Percentiles rank a stretch among this genome's conserved stretches.
Conservation (phyloP, 2,888 invertebrate genomes). For the Campaea margaritaria region DNA sequence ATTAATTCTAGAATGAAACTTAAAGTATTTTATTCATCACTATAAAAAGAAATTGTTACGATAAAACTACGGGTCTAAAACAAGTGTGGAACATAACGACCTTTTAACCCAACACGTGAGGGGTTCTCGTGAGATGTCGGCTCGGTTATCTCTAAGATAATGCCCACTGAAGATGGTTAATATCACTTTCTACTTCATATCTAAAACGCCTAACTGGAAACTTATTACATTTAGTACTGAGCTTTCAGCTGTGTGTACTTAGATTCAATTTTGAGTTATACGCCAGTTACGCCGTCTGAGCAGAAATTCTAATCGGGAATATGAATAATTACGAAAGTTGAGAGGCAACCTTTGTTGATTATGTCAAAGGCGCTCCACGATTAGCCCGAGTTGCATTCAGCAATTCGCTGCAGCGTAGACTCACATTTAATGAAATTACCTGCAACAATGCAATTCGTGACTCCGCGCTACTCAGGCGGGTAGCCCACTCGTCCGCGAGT, state of each 20-base stretch:
- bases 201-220: constrained; percentile 20
- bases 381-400: constrained; percentile 33
- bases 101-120: constrained; percentile 62
- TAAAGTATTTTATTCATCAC: background rate
- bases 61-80: constrained; percentile 25
- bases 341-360: constrained; percentile 8
- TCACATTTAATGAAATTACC: constrained; percentile 69
- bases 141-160: constrained; percentile 40
- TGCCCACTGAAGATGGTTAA: constrained; percentile 36
- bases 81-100: constrained; percentile 42
- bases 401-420: constrained; percentile 35
- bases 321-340: constrained; percentile 7
- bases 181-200: constrained; percentile 40
- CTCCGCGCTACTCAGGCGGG: constrained; percentile 44
- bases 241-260: constrained; percentile 6
- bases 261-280: constrained; percentile 3
- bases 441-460: constrained; percentile 74
- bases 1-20: background rate
- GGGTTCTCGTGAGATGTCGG: constrained; percentile 44
- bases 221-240: constrained; percentile 11
- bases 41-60: background rate
- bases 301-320: constrained; percentile 2
- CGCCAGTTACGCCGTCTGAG: constrained; percentile 1
- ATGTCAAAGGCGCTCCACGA: constrained; percentile 22
- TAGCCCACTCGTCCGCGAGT: constrained; percentile 53